Percentiles rank a stretch among this genome's conserved stretches.
Evolutionary conservation across 2,888 invertebrate genomes (phyloP).

Genomic region (Nomada fabriciana): DNA sequence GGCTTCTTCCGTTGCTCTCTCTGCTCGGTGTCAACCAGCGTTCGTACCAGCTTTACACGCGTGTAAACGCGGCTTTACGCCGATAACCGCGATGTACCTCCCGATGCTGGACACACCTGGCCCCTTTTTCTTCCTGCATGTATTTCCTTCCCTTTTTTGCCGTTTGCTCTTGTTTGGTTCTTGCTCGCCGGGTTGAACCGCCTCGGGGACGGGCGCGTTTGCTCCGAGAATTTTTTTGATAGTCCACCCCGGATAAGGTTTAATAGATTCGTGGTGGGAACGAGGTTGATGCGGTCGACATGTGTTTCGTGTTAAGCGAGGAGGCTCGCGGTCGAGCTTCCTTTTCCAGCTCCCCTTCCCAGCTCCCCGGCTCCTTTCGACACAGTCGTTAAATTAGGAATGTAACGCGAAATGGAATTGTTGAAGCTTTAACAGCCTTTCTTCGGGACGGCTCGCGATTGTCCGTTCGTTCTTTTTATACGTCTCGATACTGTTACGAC

Average conservation of each 20-base stretch:
- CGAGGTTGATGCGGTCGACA: slow-evolving; percentile 29
- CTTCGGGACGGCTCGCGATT: not conserved
- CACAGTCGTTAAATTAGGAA: not conserved
- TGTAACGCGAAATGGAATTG: not conserved
- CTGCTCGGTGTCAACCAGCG: slow-evolving; percentile 53
- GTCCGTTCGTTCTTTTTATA: not conserved
- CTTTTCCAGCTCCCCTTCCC: not conserved
- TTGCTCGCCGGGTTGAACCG: not conserved
- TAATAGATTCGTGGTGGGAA: slow-evolving; percentile 45
- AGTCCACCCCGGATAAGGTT: slow-evolving; percentile 39
- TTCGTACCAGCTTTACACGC: slow-evolving; percentile 69
- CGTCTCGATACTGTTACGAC: not conserved
- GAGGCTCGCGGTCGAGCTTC: slow-evolving; percentile 18
- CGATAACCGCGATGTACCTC: slow-evolving; percentile 66
- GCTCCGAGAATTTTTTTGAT: slow-evolving; percentile 43
- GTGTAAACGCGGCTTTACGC: slow-evolving; percentile 72
- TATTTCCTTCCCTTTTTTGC: not conserved
- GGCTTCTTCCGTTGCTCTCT: slow-evolving; percentile 37
- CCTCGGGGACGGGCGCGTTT: slow-evolving; percentile 16
- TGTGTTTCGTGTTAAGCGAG: slow-evolving; percentile 40
- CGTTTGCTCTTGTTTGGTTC: not conserved
- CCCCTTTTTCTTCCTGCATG: slow-evolving; percentile 10
- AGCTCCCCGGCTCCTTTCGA: not conserved
- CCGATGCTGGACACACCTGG: slow-evolving; percentile 50
- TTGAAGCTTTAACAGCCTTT: not conserved